A percentile compares a stretch with the other conserved stretches of the same genome.
Evolutionary conservation across 2,113 vertebrate species (phyloP).

Genomic region (Callionymus lyra): DNA sequence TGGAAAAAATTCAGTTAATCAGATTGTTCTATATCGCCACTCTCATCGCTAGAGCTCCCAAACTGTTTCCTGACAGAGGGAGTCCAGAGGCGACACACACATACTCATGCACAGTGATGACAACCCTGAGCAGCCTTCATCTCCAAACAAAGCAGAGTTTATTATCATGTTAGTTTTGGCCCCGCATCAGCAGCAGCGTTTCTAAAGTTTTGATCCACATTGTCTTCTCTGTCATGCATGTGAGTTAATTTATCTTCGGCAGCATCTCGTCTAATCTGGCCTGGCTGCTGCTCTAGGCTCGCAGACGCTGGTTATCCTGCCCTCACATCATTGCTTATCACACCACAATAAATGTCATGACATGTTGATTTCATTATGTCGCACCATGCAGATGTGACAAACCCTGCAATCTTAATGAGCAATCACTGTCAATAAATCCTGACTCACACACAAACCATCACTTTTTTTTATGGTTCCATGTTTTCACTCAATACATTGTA

Average conservation of each 20-base stretch:
- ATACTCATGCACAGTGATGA: slow-evolving; percentile 24
- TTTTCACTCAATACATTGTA: too few relatives aligned
- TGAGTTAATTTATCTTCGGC: slow-evolving; percentile 33
- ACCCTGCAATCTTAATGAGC: slow-evolving; percentile 50
- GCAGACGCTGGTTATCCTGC: slow-evolving; percentile 27
- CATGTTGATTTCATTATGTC: too few relatives aligned
- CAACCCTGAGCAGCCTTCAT: slow-evolving; percentile 24
- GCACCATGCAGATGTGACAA: slow-evolving; percentile 18
- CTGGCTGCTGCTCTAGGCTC: slow-evolving; percentile 24
- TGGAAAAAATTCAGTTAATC: slow-evolving; percentile 51
- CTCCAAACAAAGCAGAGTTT: slow-evolving; percentile 14
- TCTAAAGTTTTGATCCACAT: too few relatives aligned
- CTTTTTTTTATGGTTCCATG: too few relatives aligned
- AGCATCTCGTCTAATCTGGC: slow-evolving; percentile 37
- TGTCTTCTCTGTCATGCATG: slow-evolving; percentile 28
- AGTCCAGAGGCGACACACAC: slow-evolving; percentile 22
- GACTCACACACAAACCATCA: slow-evolving; percentile 1
- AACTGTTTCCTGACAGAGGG: slow-evolving; percentile 49
- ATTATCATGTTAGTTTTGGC: slow-evolving; percentile 9
- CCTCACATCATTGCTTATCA: slow-evolving; percentile 5
- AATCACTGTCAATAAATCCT: slow-evolving; percentile 34
- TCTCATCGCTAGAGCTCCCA: slow-evolving; percentile 41
- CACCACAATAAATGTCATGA: slow-evolving; percentile 1
- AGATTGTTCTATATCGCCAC: slow-evolving; percentile 51
- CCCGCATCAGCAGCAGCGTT: slow-evolving; percentile 1